phyloP scores from a whole-genome alignment of 2,797 vertebrate genomes.

The Sparidentex hasta region DNA sequence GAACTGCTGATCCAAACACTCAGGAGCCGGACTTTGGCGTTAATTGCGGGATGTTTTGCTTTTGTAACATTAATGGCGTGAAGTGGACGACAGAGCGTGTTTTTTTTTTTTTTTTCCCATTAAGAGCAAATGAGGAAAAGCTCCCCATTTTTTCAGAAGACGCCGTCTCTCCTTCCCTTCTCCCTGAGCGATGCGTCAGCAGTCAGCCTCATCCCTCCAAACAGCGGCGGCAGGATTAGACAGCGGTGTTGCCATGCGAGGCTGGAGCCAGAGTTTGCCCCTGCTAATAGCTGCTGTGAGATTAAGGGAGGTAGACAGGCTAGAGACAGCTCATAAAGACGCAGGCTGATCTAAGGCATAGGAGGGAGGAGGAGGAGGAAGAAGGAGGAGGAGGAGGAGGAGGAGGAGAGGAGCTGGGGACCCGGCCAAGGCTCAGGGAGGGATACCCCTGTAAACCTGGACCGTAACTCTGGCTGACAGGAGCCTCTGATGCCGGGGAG shows the following conservation, averaged over 20 bases:
- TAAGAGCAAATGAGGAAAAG: background rate
- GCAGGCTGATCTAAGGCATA: constrained; percentile 50
- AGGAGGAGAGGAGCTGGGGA: constrained; percentile 10
- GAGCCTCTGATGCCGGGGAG: constrained; percentile 44
- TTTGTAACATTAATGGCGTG: constrained; percentile 1
- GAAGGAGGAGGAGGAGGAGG: background rate
- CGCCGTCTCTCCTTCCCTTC: constrained; percentile 3
- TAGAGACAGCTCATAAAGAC: constrained; percentile 66
- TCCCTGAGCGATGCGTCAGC: constrained; percentile 49
- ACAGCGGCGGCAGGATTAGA: constrained; percentile 71
- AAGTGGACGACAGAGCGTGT: constrained; percentile 22
- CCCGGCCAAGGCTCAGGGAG: constrained; percentile 24
- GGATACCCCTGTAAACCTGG: constrained; percentile 65
- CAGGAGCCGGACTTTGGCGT: background rate
- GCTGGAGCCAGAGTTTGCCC: constrained; percentile 62
- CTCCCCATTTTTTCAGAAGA: constrained; percentile 7
- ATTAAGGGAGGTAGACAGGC: constrained; percentile 74
- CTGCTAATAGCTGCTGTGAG: constrained; percentile 74
- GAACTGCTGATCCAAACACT: background rate
- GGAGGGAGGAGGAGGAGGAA: constrained; percentile 8
- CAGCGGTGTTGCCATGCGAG: constrained; percentile 64
- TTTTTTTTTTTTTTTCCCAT: constrained; percentile 22
- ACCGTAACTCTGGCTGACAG: constrained; percentile 66
- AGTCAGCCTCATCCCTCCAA: constrained; percentile 61
- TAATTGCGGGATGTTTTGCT: background rate